Evolutionary conservation across 2,888 invertebrate species (phyloP), one percentile per base, ranked within the genome.

Genomic region (Nycteola revayana): DNA sequence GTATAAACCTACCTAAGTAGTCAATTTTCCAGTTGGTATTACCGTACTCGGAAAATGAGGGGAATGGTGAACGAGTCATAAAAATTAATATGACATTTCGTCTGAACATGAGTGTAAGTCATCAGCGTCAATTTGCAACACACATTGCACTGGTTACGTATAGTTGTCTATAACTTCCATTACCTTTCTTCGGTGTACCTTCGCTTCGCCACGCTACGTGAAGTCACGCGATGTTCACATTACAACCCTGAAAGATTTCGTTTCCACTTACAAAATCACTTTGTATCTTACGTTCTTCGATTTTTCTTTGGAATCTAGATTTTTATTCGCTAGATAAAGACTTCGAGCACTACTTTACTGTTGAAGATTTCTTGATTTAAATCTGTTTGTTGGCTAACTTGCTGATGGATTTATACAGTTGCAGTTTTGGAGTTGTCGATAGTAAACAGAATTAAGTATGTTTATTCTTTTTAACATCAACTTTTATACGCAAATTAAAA

Each of bases 221-320:
- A 29, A 58, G 76, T 75, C 84, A 86, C 85, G 85, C 85, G 85
- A 86, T 75, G 70, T 60, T 49, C 75, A 71, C 83, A 85, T 85
- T 82, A 85, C 72, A 74, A 46, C 57, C 67, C 58, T 66, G 64
- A 65, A 74, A 78, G 81, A 84, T 81, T 84, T 84, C 76, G 75
- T 76, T 80, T 75, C 82, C 76, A 82, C 82, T 85, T 75, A 80
- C 73, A 69, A 81, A 83, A 85, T 85, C 82, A 84, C 78, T 84
- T 82, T 78, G 77, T 80, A 75, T 80, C 75, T 68, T 61, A 60
- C 62, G 36, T 66, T 65, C 65, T 66, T 72, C 60, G 49, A 41
- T 50, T 68, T 67, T 50, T 49, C 51, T 60, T 58, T 49, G 34
- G 44, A 43, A 48, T 64, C 49, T 58, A 44, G 32, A 36, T 49